Conservation (phyloP, 2,113 vertebrate genomes). For the Nycticebus coucang region DNA sequence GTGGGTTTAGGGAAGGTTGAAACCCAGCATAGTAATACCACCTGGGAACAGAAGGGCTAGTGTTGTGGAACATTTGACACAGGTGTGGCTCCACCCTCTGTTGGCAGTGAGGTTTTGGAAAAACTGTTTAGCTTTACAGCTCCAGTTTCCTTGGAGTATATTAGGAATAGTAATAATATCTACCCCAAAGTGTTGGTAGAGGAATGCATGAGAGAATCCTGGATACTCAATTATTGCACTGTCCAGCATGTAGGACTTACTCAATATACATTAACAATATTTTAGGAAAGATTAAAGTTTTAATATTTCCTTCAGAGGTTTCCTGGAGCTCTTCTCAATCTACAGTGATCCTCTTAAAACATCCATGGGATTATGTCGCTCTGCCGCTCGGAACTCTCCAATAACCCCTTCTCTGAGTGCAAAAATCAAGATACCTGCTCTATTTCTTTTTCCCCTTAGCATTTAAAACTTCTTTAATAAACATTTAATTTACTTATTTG, state of each 20-base stretch:
- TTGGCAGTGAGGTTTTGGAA: neutral
- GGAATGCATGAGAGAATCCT: neutral
- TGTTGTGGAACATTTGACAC: neutral
- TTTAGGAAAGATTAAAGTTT: neutral
- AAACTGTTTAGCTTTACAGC: neutral
- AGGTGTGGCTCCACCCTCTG: neutral
- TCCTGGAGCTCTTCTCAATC: constrained; percentile 9
- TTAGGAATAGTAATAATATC: neutral
- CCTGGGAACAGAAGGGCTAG: neutral
- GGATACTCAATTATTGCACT: neutral
- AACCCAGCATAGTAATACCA: neutral
- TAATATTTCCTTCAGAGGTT: neutral
- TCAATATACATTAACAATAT: neutral
- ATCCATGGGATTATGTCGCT: neutral
- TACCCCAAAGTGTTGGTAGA: neutral
- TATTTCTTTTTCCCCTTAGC: neutral
- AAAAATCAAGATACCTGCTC: neutral
- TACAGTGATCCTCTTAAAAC: neutral
- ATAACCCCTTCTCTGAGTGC: neutral
- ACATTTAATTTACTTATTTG: neutral
- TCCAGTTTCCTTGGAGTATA: neutral
- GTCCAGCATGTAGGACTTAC: neutral
- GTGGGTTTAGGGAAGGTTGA: neutral
- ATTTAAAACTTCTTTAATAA: neutral
- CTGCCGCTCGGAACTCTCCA: neutral